Evolutionary conservation across 2,797 vertebrate species (phyloP).

Genomic region (Tinamus major): DNA sequence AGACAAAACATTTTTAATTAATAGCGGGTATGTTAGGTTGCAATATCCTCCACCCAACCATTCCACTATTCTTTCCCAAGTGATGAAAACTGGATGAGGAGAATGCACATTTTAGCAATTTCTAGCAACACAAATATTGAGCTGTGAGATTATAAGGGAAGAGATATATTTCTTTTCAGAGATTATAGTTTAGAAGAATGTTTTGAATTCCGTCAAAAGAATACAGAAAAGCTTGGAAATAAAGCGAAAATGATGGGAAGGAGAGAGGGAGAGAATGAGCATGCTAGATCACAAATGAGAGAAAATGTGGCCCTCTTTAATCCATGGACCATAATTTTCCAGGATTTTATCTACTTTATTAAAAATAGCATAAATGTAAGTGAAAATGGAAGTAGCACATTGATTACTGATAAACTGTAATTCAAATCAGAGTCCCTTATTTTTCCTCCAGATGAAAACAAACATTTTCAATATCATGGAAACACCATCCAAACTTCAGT

Average conservation of each 20-base stretch:
- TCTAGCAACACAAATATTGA: not conserved
- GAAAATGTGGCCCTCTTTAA: not conserved
- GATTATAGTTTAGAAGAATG: not conserved
- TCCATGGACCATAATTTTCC: not conserved
- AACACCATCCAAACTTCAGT: not conserved
- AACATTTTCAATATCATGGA: not conserved
- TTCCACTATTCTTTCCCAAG: not conserved
- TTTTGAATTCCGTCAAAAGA: not conserved
- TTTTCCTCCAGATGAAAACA: not conserved
- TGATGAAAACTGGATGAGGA: not conserved
- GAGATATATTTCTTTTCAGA: not conserved
- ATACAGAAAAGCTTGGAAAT: not conserved
- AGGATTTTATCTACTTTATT: not conserved
- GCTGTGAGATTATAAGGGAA: not conserved
- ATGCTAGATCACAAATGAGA: not conserved
- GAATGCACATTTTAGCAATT: not conserved
- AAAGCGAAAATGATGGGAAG: not conserved
- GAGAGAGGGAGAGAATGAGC: not conserved
- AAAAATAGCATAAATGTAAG: not conserved
- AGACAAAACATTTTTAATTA: not conserved
- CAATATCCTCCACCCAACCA: not conserved
- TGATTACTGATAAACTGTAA: not conserved
- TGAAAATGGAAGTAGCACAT: not conserved
- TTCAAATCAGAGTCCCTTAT: not conserved
- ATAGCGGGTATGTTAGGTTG: not conserved